These are phyloP conservation scores for Gasterosteus aculeatus DNA, from an alignment of 2,113 vertebrate species.

Conservation along the genomic window DNA sequence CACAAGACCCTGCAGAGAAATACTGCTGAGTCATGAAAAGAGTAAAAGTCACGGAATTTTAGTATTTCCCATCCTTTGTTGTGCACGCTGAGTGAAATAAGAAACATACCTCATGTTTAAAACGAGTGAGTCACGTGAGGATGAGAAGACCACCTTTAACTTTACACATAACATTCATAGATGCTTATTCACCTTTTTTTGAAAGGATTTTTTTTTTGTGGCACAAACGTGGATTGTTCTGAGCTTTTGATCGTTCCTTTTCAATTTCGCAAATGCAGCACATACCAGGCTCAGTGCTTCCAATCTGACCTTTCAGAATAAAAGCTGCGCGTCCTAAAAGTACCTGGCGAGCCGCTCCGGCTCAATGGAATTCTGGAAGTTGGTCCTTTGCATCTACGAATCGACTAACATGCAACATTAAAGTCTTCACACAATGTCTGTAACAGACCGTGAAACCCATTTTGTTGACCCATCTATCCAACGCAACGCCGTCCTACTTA, in stretches of 20 bases:
- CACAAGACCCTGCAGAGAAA: slow-evolving; percentile 28
- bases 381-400: neutral
- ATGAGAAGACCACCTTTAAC: neutral
- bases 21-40: slow-evolving; percentile 20
- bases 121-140: neutral
- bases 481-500: neutral
- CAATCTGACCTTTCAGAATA: neutral
- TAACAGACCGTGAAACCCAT: neutral
- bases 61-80: slow-evolving; percentile 1
- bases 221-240: no score
- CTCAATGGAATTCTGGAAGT: neutral
- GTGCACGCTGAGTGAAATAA: slow-evolving; percentile 4
- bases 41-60: slow-evolving; percentile 5
- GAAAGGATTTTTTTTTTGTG: no score
- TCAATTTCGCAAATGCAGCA: neutral
- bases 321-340: no score
- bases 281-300: neutral
- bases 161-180: no score
- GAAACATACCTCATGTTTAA: neutral
- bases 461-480: neutral
- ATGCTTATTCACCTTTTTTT: no score
- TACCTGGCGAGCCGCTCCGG: no score
- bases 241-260: neutral
- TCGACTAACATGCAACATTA: neutral
- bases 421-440: no score